Percentiles rank a stretch among this genome's conserved stretches.
phyloP scores from a whole-genome alignment of 30 jellyfish, hydroid and myxozoan genomes.

The Aurelia aurita region DNA sequence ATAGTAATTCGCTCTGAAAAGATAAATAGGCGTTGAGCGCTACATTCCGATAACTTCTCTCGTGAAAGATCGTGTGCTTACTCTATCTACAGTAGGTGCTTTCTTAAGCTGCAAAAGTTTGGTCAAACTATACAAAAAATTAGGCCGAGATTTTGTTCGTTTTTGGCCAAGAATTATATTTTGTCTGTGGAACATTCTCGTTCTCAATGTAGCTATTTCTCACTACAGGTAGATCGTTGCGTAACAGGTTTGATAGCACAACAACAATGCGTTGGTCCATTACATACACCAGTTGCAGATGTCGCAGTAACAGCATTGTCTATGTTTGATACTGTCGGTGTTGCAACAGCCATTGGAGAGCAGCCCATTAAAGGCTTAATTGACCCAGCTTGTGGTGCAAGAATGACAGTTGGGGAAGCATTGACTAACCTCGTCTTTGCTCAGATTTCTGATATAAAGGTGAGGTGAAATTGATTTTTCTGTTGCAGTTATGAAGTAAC shows the following conservation, averaged over 20 bases:
- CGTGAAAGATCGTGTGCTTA: too few relatives aligned
- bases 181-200: too few relatives aligned
- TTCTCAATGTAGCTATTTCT: neutral
- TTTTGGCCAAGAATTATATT: too few relatives aligned
- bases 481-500: too few relatives aligned
- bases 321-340: conserved; percentile 83
- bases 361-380: conserved; percentile 87
- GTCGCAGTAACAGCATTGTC: conserved; percentile 89
- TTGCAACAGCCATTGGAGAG: conserved; percentile 94
- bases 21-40: too few relatives aligned
- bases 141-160: too few relatives aligned
- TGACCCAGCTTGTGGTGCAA: conserved; percentile 82
- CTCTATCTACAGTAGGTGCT: too few relatives aligned
- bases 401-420: conserved; percentile 95
- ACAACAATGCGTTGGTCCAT: conserved; percentile 95
- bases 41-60: too few relatives aligned
- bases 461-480: neutral
- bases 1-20: too few relatives aligned
- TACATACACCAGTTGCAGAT: conserved; percentile 95
- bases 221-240: conserved; percentile 86
- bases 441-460: conserved; percentile 77
- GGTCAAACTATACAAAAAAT: too few relatives aligned
- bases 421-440: conserved; percentile 88
- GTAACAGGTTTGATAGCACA: conserved; percentile 95
- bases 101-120: too few relatives aligned